Percentiles rank a stretch among this genome's conserved stretches.
These are phyloP conservation scores for Chelon auratus DNA, from an alignment of 2,797 vertebrate genomes.

Conservation along the genomic window DNA sequence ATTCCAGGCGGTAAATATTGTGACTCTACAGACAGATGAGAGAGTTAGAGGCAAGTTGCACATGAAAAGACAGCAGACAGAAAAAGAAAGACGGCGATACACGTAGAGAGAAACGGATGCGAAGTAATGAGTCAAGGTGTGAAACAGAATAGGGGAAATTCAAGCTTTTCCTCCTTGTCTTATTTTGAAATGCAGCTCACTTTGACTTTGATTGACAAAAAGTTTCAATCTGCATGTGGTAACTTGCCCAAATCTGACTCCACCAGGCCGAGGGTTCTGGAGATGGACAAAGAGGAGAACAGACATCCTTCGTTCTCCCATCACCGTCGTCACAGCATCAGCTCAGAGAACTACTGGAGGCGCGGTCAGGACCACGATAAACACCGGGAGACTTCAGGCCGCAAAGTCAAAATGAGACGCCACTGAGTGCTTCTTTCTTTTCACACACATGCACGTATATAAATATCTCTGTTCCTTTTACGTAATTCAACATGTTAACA, in stretches of 20 bases:
- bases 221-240: not conserved
- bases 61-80: no score
- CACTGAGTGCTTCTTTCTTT: slow-evolving; percentile 84
- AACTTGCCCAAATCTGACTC: slow-evolving; percentile 15
- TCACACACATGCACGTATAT: slow-evolving; percentile 31
- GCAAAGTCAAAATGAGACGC: slow-evolving; percentile 97
- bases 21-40: no score
- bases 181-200: no score
- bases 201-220: no score
- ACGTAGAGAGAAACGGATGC: no score
- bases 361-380: slow-evolving; percentile 88
- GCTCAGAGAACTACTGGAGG: slow-evolving; percentile 94
- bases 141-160: no score
- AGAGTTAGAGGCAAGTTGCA: no score
- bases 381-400: slow-evolving; percentile 86
- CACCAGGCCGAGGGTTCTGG: slow-evolving; percentile 92
- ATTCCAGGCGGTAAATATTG: no score
- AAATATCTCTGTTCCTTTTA: slow-evolving; percentile 53
- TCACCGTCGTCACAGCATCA: slow-evolving; percentile 86
- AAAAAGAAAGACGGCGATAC: no score
- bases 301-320: slow-evolving; percentile 84
- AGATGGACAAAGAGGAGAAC: slow-evolving; percentile 99
- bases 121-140: no score
- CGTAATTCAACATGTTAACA: slow-evolving; percentile 51
- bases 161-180: no score